Conservation (phyloP, 2,888 invertebrate genomes). For the Cloeon dipterum region DNA sequence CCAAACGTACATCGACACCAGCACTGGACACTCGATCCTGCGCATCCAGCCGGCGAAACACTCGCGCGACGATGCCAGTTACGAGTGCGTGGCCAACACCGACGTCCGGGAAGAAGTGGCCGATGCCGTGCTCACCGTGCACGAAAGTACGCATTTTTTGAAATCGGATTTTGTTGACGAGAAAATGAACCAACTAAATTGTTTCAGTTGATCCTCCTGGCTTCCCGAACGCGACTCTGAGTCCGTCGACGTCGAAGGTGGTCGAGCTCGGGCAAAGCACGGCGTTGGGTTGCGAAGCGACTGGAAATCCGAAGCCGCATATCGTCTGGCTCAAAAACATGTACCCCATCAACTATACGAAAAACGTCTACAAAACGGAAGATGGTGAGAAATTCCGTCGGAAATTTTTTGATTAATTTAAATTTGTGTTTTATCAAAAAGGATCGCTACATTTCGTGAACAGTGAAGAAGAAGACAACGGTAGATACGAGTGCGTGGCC, state of each 20-base stretch:
- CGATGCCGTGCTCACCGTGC: slow-evolving; percentile 68
- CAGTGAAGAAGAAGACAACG: slow-evolving; percentile 78
- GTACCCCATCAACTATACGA: slow-evolving; percentile 22
- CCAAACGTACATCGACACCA: slow-evolving; percentile 11
- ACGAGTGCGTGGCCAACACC: slow-evolving; percentile 94
- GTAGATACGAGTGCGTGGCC: slow-evolving; percentile 90
- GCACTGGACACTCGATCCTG: slow-evolving; percentile 29
- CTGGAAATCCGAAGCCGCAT: slow-evolving; percentile 18
- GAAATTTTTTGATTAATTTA: no score
- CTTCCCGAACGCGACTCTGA: slow-evolving; percentile 24
- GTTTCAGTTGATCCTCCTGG: no score
- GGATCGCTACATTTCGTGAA: slow-evolving; percentile 74
- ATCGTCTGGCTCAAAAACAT: slow-evolving; percentile 28
- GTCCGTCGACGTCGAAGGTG: slow-evolving; percentile 25
- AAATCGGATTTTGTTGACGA: no score
- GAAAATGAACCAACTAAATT: no score
- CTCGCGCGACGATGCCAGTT: slow-evolving; percentile 67
- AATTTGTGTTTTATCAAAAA: no score
- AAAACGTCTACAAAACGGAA: no score
- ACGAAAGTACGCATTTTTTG: slow-evolving; percentile 67
- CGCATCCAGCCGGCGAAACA: slow-evolving; percentile 81
- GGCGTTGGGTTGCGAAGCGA: slow-evolving; percentile 23
- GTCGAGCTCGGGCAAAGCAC: slow-evolving; percentile 28
- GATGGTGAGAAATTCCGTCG: no score
- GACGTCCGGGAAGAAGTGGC: slow-evolving; percentile 87